Evolutionary conservation across 2,797 vertebrate genomes (phyloP).

Genomic region (Gouania willdenowi): DNA sequence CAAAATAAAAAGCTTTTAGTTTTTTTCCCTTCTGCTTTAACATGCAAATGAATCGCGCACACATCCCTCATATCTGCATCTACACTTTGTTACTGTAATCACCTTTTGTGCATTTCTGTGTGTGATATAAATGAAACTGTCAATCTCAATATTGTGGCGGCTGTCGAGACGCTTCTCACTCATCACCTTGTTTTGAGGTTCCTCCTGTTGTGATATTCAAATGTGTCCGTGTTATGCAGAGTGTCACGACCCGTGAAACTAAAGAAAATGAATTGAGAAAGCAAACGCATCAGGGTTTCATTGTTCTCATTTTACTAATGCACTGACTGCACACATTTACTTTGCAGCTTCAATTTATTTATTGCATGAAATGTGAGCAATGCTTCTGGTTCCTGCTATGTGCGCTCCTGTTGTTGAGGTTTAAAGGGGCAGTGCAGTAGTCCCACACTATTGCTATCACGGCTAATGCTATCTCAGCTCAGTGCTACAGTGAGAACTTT

Average conservation of each 20-base stretch:
- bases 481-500: no score
- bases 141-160: conserved; percentile 41
- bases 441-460: no score
- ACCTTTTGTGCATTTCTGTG: neutral
- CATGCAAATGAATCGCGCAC: no score
- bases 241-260: neutral
- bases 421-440: no score
- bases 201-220: conserved; percentile 15
- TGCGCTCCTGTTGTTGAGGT: conserved; percentile 30
- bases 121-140: conserved; percentile 48
- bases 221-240: conserved; percentile 4
- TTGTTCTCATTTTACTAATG: conserved; percentile 8
- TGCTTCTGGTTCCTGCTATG: conserved; percentile 5
- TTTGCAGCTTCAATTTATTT: conserved; percentile 5
- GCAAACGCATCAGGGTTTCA: conserved; percentile 11
- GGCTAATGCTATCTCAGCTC: no score
- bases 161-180: conserved; percentile 24
- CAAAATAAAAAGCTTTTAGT: no score
- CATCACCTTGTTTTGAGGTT: conserved; percentile 12
- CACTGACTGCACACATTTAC: conserved; percentile 25
- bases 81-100: conserved; percentile 6
- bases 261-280: conserved; percentile 1
- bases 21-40: no score
- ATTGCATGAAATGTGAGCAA: neutral
- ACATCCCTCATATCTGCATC: no score